Base-by-base conservation (phyloP, 2,113 vertebrate genomes). In the Phycodurus eques region DNA sequence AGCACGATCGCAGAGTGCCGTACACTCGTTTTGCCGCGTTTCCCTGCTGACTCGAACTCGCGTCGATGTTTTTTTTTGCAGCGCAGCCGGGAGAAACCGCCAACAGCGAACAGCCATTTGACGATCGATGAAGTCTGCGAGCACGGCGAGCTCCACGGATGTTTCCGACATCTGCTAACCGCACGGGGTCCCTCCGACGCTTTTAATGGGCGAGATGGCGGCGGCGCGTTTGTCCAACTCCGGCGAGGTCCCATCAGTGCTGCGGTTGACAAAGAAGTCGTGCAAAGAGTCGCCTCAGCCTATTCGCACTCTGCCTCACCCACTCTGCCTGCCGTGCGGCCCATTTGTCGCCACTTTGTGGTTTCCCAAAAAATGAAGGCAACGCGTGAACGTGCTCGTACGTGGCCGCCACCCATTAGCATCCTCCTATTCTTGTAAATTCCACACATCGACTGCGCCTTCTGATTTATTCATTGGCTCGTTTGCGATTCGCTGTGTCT, bases 381-480 rank as follows among this genome's bases (percentile, higher is more conserved):
- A 85, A 82, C 85, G 81, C 73, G 83, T 79, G 74, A 35, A 53
- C 76, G 74, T 69, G 72, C 79, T 53, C 62, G 42, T 67, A 49
- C 64, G 72, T 63, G 74, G 74, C 57, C 62, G 8, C 10, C 71
- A 73, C 73, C 89, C 89, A 89, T 89, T 89, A 91, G 81, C 80
- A 8, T 70, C 60, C 72, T 73, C 31, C 66, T 80, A 56, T 81
- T 76, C 78, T 73, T 78, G 77, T 86, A 82, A 82, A 82, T 84
- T 86, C 76, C 68, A 35, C 69, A 73, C 33, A 35, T 69, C 71
- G 80, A 86, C 80, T 72, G 31, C 27, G 49, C 56, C 74, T 89
- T 75, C 77, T 93, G 81, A 92, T 91, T 91, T 92, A 92, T 91
- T 93, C 72, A 92, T 92, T 79, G 77, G 79, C 79, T 87, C 83